Conservation (phyloP, 1,140 invertebrate species). For the Aphelenchoides fujianensis region DNA sequence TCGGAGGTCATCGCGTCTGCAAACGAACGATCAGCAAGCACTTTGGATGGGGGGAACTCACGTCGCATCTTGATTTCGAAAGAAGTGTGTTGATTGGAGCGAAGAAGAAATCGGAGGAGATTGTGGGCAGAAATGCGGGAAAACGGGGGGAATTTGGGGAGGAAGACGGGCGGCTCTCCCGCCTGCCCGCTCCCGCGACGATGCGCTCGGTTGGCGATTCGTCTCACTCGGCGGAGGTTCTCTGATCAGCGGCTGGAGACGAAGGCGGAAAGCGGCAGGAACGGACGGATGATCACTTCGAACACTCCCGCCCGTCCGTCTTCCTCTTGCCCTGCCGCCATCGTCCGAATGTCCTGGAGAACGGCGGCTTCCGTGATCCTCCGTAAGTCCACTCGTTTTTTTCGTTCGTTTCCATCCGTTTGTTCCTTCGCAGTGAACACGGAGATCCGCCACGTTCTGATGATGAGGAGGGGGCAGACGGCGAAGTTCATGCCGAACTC, state of each 20-base stretch:
- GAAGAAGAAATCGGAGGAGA: too few species aligned
- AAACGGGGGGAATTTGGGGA: background rate
- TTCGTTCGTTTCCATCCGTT: too few species aligned
- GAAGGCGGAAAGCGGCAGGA: too few species aligned
- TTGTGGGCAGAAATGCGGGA: background rate
- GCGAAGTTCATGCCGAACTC: constrained; percentile 22
- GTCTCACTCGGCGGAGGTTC: background rate
- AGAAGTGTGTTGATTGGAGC: background rate
- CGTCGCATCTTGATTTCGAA: background rate
- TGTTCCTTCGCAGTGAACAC: background rate
- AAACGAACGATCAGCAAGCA: constrained; percentile 1
- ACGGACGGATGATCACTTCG: too few species aligned
- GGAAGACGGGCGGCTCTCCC: background rate
- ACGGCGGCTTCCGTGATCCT: background rate
- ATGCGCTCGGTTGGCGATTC: background rate
- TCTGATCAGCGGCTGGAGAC: background rate
- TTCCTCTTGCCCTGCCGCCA: background rate
- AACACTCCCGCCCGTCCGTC: background rate
- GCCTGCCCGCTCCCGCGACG: background rate
- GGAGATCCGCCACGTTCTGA: constrained; percentile 9
- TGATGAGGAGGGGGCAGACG: constrained; percentile 6
- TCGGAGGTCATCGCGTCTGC: background rate
- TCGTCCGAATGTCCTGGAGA: background rate
- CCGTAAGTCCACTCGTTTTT: constrained; percentile 7
- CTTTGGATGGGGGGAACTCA: background rate